Conservation (phyloP, 2,797 vertebrate species). For the Amniataba percoides region DNA sequence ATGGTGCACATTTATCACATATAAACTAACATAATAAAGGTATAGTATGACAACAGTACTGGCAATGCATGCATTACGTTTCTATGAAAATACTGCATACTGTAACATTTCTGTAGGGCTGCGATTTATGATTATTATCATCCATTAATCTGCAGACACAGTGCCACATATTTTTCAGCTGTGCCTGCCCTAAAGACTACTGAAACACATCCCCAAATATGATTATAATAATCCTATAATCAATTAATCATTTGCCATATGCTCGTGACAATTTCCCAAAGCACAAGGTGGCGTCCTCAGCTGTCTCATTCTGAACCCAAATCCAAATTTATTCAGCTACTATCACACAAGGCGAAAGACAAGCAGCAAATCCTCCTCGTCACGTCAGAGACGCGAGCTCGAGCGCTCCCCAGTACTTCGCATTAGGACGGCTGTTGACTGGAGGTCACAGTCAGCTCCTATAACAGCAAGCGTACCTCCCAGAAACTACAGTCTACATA, state of each 20-base stretch:
- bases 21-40: background rate
- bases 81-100: background rate
- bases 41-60: background rate
- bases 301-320: background rate
- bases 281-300: background rate
- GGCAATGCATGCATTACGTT: background rate
- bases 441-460: background rate
- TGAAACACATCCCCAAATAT: background rate
- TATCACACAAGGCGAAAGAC: background rate
- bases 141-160: slow-evolving; percentile 20
- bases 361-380: background rate
- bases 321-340: background rate
- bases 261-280: background rate
- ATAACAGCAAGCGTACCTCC: background rate
- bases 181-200: background rate
- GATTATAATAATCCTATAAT: slow-evolving; percentile 6
- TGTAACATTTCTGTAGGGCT: background rate
- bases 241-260: background rate
- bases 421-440: background rate
- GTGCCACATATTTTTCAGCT: background rate
- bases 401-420: background rate
- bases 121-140: background rate
- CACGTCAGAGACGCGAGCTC: background rate
- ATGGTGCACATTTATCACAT: slow-evolving; percentile 1
- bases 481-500: too few relatives aligned